Conservation (phyloP, 2,888 invertebrate species). For the Callosobruchus maculatus region DNA sequence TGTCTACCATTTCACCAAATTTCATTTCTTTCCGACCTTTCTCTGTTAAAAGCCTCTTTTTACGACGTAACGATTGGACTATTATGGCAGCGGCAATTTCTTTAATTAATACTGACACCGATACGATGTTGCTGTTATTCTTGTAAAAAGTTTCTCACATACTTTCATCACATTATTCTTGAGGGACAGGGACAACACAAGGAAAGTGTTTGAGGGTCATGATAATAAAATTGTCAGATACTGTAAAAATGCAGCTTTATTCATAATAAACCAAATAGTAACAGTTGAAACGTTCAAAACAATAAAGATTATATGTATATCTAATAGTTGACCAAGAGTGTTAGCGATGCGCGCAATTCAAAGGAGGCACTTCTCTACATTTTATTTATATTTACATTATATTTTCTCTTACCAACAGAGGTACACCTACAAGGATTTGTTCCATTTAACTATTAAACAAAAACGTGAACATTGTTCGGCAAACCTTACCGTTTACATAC, state of each 20-base stretch:
- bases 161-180: too few species aligned
- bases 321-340: constrained; percentile 48
- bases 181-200: too few species aligned
- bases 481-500: not conserved
- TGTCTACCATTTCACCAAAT: too few species aligned
- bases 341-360: constrained; percentile 47
- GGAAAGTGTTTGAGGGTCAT: too few species aligned
- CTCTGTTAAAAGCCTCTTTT: too few species aligned
- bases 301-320: constrained; percentile 32
- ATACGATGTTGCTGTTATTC: too few species aligned
- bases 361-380: constrained; percentile 49
- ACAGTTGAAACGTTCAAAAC: constrained; percentile 46
- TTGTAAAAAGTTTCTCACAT: too few species aligned
- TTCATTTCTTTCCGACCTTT: too few species aligned
- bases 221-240: not conserved
- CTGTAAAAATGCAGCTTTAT: constrained; percentile 50
- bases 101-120: too few species aligned
- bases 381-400: constrained; percentile 38
- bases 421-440: constrained; percentile 7
- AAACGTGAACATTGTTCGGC: not conserved
- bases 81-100: too few species aligned
- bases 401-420: constrained; percentile 10
- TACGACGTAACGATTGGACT: too few species aligned
- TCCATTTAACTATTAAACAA: not conserved
- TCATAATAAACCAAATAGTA: constrained; percentile 46